These are phyloP conservation scores for Eristalis pertinax DNA, from an alignment of 2,888 invertebrate genomes.

Conservation along the genomic window DNA sequence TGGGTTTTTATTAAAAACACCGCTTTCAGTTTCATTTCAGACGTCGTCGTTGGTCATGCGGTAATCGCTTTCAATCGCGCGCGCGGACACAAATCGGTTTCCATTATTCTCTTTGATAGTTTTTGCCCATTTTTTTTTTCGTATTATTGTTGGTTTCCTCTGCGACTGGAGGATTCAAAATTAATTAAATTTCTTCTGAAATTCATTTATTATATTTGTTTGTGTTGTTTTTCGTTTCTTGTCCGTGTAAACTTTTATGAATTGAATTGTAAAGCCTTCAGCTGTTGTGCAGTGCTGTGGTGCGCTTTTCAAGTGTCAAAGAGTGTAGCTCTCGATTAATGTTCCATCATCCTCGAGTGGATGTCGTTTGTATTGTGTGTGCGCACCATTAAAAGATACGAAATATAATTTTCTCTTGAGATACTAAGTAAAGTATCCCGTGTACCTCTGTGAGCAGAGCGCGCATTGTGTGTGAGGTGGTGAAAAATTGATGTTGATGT, in stretches of 20 bases:
- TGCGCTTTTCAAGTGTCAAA: conserved; percentile 53
- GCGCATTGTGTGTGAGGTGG: conserved; percentile 21
- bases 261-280: conserved; percentile 47
- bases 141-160: neutral
- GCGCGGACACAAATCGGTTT: conserved; percentile 48
- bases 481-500: conserved; percentile 57
- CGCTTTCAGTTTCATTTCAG: conserved; percentile 82
- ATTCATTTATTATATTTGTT: neutral
- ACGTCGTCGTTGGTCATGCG: conserved; percentile 76
- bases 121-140: conserved; percentile 3
- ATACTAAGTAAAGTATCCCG: neutral
- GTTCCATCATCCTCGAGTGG: conserved; percentile 31
- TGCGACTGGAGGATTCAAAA: neutral
- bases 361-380: conserved; percentile 27
- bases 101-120: conserved; percentile 12
- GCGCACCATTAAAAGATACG: conserved; percentile 43
- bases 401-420: conserved; percentile 56
- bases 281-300: conserved; percentile 23
- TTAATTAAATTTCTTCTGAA: neutral
- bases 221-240: neutral
- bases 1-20: conserved; percentile 67
- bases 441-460: conserved; percentile 7
- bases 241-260: conserved; percentile 23
- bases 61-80: conserved; percentile 57
- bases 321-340: conserved; percentile 52